Conservation (phyloP, 1,140 invertebrate species). For the Drosophila pallidifrons region DNA sequence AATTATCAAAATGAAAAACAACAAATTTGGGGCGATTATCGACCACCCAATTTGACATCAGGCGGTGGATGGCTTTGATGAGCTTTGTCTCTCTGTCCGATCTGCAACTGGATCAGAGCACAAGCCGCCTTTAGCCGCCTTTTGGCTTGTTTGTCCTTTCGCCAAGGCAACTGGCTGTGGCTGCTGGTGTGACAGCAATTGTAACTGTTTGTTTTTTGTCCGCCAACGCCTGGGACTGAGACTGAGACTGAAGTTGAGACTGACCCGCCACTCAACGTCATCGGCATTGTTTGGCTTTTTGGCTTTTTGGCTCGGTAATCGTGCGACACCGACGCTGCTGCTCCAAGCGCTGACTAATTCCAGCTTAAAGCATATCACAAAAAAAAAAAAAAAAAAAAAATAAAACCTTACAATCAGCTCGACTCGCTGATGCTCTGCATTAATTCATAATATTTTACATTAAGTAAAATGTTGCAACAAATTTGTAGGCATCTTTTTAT, state of each 20-base stretch:
- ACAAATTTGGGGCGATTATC: neutral
- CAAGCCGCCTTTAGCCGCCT: conserved; percentile 6
- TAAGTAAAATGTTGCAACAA: too few species aligned
- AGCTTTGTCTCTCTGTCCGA: neutral
- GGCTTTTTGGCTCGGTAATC: conserved; percentile 41
- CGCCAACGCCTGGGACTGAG: conserved; percentile 40
- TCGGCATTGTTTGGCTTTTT: conserved; percentile 52
- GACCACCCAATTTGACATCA: neutral
- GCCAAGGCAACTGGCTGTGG: neutral
- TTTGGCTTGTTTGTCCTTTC: conserved; percentile 1
- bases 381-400: neutral
- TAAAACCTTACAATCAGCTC: neutral
- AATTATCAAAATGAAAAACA: neutral
- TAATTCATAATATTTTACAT: too few species aligned
- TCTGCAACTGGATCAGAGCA: conserved; percentile 12
- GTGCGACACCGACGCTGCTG: conserved; percentile 28
- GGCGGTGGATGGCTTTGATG: neutral
- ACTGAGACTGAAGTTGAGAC: neutral
- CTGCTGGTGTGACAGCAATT: conserved; percentile 5
- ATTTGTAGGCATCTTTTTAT: too few species aligned
- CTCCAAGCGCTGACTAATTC: neutral
- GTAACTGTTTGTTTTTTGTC: conserved; percentile 12
- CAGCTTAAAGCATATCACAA: conserved; percentile 7
- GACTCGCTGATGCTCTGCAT: neutral
- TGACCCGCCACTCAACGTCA: conserved; percentile 48